Evolutionary conservation across 2,113 vertebrate species (phyloP), one percentile per base, ranked within the genome.

Genomic region (Indri indri): DNA sequence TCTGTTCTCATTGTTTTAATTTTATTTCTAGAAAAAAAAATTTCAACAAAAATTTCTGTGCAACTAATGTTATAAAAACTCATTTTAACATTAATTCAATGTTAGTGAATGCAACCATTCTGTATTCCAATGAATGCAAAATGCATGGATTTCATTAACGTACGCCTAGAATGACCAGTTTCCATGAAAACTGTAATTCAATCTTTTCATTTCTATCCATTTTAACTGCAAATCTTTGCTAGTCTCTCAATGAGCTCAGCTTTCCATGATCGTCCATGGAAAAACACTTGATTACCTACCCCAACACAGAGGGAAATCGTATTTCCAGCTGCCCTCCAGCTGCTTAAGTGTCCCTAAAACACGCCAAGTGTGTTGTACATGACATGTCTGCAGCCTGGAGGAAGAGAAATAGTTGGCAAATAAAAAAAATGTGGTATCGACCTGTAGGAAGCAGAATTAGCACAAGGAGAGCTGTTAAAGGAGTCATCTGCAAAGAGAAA

Each of bases 211-310:
- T 82, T 73, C 45, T 63, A 5, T 71, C 63, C 11, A 30, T 10
- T 90, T 61, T 88, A 84, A 83, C 68, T 45, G 10, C 45, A n/a
- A 3, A 37, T 63, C 34, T 76, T n/a, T 42, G 20, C 61, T 23
- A 14, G 10, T 68, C 52, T 88, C 92, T 91, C 76, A 61, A 47
- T 65, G 45, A 98, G 91, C 85, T 97, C 71, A 18, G 30, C 95
- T 97, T 97, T 93, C 96, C 96, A 90, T 88, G 95, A 91, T 45
- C 96, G 89, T 50, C 71, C 54, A 37, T 71, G 79, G 95, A 88
- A 94, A 82, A 90, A 79, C 91, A 81, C 68, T 37, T 54, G 14
- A 45, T 57, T 32, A 87, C n/a, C 13, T 83, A 50, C 42, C 27
- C 8, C 16, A 32, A 30, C 50, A 40, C 37, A 30, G 54, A 88